Evolutionary conservation across 2,113 vertebrate genomes (phyloP).

Genomic region (Spea bombifrons): DNA sequence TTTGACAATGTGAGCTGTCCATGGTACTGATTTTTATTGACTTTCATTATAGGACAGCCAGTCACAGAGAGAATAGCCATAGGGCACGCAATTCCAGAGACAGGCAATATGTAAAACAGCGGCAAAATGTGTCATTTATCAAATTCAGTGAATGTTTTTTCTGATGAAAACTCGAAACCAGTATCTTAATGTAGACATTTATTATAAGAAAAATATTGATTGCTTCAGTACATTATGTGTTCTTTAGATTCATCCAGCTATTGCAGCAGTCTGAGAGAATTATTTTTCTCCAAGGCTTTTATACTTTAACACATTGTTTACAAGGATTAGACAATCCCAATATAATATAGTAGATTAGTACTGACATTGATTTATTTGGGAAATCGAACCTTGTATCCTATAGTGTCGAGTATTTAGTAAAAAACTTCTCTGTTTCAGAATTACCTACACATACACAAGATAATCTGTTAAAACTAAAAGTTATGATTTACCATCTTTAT

Average conservation of each 20-base stretch:
- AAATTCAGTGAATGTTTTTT: conserved; percentile 1
- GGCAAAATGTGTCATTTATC: conserved; percentile 13
- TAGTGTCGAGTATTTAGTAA: too few species aligned
- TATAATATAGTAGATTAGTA: conserved; percentile 6
- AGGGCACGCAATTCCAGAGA: not conserved
- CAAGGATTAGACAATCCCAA: not conserved
- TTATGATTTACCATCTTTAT: too few species aligned
- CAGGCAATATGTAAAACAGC: conserved; percentile 24
- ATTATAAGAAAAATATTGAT: conserved; percentile 27
- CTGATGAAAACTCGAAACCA: conserved; percentile 23
- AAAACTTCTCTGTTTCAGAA: too few species aligned
- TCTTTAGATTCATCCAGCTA: conserved; percentile 1
- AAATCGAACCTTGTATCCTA: too few species aligned
- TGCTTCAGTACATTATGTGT: not conserved
- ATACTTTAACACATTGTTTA: conserved; percentile 9
- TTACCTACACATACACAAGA: too few species aligned
- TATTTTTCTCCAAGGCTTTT: conserved; percentile 5
- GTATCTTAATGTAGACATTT: conserved; percentile 32
- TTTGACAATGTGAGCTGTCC: conserved; percentile 18
- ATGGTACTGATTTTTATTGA: conserved; percentile 23
- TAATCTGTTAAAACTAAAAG: too few species aligned
- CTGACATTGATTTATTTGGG: not conserved
- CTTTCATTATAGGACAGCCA: conserved; percentile 23
- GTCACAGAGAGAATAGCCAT: conserved; percentile 3
- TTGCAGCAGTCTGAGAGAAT: conserved; percentile 7